phyloP scores from a whole-genome alignment of 2,888 invertebrate species.

The Euplagia quadripunctaria region DNA sequence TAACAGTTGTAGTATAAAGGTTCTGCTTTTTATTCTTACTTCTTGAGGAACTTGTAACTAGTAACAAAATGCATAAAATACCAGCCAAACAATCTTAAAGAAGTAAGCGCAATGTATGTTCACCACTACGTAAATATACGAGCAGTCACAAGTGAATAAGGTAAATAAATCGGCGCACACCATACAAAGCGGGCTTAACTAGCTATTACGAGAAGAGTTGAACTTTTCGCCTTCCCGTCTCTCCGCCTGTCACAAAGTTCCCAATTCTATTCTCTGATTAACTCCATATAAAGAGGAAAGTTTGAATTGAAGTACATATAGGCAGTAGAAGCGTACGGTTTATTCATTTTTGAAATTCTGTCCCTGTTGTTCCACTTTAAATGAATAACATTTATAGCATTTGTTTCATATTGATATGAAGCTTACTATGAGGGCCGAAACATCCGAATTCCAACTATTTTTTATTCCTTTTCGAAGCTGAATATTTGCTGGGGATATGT shows the following conservation, averaged over 20 bases:
- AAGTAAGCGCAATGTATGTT: constrained; percentile 10
- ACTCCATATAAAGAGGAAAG: constrained; percentile 49
- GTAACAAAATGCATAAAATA: too few relatives aligned
- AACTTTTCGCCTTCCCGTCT: constrained; percentile 48
- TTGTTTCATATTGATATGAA: constrained; percentile 30
- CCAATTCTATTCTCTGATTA: constrained; percentile 52
- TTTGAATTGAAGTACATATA: constrained; percentile 23
- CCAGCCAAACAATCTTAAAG: background rate
- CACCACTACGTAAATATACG: constrained; percentile 36
- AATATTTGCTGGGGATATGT: constrained; percentile 34
- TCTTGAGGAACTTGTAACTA: background rate
- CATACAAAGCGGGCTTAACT: constrained; percentile 59
- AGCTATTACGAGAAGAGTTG: constrained; percentile 54
- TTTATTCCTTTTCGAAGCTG: constrained; percentile 28
- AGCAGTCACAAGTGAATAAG: constrained; percentile 46
- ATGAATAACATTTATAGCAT: constrained; percentile 18
- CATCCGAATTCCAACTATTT: constrained; percentile 20
- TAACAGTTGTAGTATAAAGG: background rate
- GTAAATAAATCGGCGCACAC: constrained; percentile 59
- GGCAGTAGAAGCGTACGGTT: constrained; percentile 18
- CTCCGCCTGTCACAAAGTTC: constrained; percentile 55
- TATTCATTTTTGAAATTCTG: constrained; percentile 12
- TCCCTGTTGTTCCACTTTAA: background rate
- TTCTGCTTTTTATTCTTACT: background rate
- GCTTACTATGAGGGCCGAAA: constrained; percentile 30